Evolutionary conservation across 2,113 vertebrate species (phyloP).

Genomic region (Hyperoodon ampullatus): DNA sequence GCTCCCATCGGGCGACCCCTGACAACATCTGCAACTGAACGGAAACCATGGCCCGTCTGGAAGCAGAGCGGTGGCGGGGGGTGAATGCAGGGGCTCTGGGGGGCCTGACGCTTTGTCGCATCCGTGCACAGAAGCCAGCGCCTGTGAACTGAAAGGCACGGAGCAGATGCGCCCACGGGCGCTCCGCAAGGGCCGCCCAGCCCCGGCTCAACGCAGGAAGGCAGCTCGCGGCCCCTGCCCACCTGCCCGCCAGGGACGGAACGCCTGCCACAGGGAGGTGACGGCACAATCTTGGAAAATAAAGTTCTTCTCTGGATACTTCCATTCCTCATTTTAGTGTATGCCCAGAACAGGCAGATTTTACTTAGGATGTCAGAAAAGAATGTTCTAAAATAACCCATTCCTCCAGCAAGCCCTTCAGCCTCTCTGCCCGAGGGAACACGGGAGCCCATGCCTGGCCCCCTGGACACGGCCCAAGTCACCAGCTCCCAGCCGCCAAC

Average conservation of each 20-base stretch:
- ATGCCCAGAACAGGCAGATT: not conserved
- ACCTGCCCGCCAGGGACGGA: not conserved
- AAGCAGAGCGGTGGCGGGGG: not conserved
- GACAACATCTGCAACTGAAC: not conserved
- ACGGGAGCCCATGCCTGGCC: not conserved
- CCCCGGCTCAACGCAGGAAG: no score
- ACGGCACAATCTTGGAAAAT: not conserved
- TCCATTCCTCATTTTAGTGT: not conserved
- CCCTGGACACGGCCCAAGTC: not conserved
- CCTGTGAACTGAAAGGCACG: no score
- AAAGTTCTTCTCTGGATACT: not conserved
- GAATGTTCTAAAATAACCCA: not conserved
- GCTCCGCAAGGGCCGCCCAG: no score
- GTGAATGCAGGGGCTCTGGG: not conserved
- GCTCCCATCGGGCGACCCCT: not conserved
- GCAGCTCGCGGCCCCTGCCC: not conserved
- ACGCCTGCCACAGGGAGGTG: rapidly evolving
- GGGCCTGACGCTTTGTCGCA: no score
- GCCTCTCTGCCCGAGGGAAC: not conserved
- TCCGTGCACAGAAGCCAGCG: no score
- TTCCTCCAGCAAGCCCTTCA: rapidly evolving
- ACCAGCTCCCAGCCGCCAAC: not conserved
- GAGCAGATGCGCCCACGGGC: no score
- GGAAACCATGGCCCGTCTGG: not conserved
- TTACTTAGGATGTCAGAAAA: not conserved